These are phyloP conservation scores for Ahaetulla prasina DNA, from an alignment of 2,113 vertebrate species.

Conservation along the genomic window DNA sequence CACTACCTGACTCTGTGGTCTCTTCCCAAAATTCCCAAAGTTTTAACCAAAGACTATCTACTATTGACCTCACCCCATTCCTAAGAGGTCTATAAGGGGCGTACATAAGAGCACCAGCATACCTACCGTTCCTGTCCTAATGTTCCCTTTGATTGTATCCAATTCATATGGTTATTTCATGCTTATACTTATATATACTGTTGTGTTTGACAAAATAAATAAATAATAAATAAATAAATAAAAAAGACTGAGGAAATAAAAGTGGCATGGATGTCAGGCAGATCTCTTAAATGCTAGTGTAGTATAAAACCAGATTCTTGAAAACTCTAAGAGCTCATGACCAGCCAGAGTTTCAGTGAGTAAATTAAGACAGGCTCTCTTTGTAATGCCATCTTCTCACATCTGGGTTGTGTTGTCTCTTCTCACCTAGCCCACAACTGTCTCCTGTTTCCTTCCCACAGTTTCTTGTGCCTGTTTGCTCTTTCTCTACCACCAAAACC, in stretches of 20 bases:
- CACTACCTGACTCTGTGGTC: too few species aligned
- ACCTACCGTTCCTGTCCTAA: too few species aligned
- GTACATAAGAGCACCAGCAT: too few species aligned
- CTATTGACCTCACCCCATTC: too few species aligned
- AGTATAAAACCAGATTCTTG: background rate
- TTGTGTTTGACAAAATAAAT: too few species aligned
- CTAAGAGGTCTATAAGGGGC: too few species aligned
- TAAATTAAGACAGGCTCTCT: background rate
- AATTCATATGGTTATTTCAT: too few species aligned
- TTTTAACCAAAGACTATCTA: too few species aligned
- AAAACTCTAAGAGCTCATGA: background rate
- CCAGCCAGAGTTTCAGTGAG: background rate
- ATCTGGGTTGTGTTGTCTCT: background rate
- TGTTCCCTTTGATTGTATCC: too few species aligned
- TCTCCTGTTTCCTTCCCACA: background rate
- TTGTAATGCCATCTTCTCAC: background rate
- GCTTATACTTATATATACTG: too few species aligned
- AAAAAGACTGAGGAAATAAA: background rate
- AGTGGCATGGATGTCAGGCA: background rate
- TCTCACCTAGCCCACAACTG: background rate
- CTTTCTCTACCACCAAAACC: background rate
- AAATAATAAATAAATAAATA: too few species aligned
- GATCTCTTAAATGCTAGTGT: background rate
- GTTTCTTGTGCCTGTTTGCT: background rate
- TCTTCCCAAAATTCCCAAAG: too few species aligned